Conservation (phyloP, 2,888 invertebrate species). For the Agrilus biguttatus region DNA sequence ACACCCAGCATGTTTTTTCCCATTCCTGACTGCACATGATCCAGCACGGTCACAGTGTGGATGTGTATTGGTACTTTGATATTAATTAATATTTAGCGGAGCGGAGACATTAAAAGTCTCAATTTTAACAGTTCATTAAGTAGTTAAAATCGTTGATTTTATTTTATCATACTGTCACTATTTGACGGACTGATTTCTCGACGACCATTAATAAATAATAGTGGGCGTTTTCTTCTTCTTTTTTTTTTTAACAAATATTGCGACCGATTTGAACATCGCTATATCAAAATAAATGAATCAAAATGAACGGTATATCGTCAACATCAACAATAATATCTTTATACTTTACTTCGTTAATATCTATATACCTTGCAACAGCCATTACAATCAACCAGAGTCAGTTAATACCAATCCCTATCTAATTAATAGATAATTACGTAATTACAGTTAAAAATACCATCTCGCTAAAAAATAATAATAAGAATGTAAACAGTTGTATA, state of each 20-base stretch:
- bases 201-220: background rate
- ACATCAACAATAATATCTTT: constrained; percentile 25
- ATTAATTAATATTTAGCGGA: no score
- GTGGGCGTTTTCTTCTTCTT: no score
- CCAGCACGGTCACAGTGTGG: no score
- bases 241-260: constrained; percentile 15
- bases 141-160: no score
- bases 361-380: constrained; percentile 31
- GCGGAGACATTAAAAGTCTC: no score
- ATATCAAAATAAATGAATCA: constrained; percentile 26
- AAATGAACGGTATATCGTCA: constrained; percentile 25
- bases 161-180: constrained; percentile 9
- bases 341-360: constrained; percentile 17
- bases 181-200: constrained; percentile 6
- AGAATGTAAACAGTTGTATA: constrained; percentile 8
- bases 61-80: no score
- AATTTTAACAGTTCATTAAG: no score
- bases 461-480: no score
- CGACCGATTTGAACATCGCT: constrained; percentile 16
- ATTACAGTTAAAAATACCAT: constrained; percentile 3
- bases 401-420: constrained; percentile 19
- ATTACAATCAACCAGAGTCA: constrained; percentile 25
- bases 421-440: constrained; percentile 6
- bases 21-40: no score
- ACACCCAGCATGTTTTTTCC: no score